These are phyloP conservation scores for Andrena trimmerana DNA, from an alignment of 2,888 invertebrate species.

Conservation along the genomic window DNA sequence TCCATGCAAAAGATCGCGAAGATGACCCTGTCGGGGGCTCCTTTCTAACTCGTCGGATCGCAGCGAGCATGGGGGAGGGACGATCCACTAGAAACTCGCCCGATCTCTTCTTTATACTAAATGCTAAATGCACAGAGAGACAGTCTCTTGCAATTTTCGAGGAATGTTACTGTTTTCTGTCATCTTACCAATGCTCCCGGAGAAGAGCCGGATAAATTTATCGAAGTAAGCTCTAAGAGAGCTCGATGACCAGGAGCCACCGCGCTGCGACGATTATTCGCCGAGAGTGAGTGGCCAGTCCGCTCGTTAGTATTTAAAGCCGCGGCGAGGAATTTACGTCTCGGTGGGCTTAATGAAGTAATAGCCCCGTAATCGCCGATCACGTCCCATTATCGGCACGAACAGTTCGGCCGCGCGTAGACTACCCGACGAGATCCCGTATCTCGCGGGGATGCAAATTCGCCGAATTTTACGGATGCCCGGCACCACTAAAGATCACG, in stretches of 20 bases:
- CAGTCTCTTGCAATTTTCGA: not conserved
- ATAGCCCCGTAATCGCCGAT: constrained; percentile 67
- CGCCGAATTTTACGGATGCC: constrained; percentile 72
- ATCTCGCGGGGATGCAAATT: constrained; percentile 73
- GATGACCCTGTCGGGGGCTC: constrained; percentile 79
- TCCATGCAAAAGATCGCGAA: constrained; percentile 84
- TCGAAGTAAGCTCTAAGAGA: too few relatives aligned
- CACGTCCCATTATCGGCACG: constrained; percentile 61
- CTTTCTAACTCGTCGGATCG: constrained; percentile 39
- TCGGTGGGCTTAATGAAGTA: constrained; percentile 66
- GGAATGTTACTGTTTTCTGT: not conserved
- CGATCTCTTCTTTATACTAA: constrained; percentile 35
- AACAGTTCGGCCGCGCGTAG: constrained; percentile 43
- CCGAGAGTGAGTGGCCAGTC: not conserved
- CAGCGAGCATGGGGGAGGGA: constrained; percentile 3
- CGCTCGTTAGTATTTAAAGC: constrained; percentile 49
- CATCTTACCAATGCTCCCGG: too few relatives aligned
- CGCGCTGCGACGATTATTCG: constrained; percentile 26
- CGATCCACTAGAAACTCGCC: constrained; percentile 32
- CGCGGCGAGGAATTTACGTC: constrained; percentile 46
- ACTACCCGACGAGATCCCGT: constrained; percentile 65
- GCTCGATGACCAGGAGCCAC: not conserved
- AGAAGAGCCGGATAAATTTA: too few relatives aligned
- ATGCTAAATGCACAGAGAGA: not conserved
- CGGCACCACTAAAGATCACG: constrained; percentile 72